phyloP scores from a whole-genome alignment of 1,140 invertebrate species.

The Procambarus clarkii region DNA sequence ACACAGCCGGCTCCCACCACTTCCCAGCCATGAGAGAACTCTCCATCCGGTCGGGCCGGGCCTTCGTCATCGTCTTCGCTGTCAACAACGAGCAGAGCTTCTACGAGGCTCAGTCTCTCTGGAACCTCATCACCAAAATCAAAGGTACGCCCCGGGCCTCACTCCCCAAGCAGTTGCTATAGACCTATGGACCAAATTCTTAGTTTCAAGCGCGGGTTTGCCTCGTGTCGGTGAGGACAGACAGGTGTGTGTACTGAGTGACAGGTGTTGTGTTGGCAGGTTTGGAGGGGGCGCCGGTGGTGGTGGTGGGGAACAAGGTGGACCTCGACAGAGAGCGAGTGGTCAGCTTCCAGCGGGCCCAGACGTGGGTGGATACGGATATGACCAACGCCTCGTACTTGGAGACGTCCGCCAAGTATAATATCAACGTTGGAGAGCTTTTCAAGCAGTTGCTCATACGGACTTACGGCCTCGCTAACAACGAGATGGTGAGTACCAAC shows the following conservation, averaged over 20 bases:
- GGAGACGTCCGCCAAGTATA: conserved; percentile 75
- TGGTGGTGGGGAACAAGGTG: conserved; percentile 72
- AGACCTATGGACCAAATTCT: no score
- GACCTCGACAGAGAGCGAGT: conserved; percentile 72
- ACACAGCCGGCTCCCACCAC: conserved; percentile 75
- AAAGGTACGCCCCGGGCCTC: conserved; percentile 69
- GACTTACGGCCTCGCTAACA: conserved; percentile 65
- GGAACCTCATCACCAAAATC: conserved; percentile 72
- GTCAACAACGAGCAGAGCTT: conserved; percentile 74
- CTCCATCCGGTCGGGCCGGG: conserved; percentile 74
- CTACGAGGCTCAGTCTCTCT: conserved; percentile 73
- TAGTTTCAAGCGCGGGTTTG: no score
- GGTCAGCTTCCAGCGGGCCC: conserved; percentile 72
- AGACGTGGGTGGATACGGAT: conserved; percentile 54
- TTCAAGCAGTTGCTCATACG: conserved; percentile 73
- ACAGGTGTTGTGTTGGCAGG: conserved; percentile 27
- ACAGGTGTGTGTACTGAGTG: not conserved
- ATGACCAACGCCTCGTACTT: conserved; percentile 73
- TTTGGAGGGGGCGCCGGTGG: conserved; percentile 52
- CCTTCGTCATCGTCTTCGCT: conserved; percentile 75
- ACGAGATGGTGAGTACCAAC: conserved; percentile 45
- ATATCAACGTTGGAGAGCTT: conserved; percentile 73
- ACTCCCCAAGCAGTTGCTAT: no score
- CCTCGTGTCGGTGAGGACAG: no score
- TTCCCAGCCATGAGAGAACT: conserved; percentile 76